Base-by-base conservation (phyloP, 2,113 vertebrate genomes). In the Dendropsophus ebraccatus region DNA sequence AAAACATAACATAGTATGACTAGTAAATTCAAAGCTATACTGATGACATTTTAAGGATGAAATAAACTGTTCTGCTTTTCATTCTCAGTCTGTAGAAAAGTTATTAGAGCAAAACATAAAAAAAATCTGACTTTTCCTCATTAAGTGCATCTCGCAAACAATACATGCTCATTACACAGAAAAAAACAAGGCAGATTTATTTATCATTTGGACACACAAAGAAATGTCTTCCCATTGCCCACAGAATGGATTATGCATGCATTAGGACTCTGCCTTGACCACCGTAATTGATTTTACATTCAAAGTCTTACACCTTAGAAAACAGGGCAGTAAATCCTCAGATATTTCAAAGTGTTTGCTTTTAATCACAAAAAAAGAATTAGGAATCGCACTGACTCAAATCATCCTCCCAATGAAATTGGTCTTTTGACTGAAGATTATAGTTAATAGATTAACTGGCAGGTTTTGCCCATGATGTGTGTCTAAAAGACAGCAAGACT, bases 231-330 rank as follows among this genome's bases (percentile, higher is more conserved):
- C 12, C 79, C 25, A 45, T 65, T 77, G 69, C 74, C 60, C 7
- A 3, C 4, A 3, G 5, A 4, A 74, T 73, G 47, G 41, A 23
- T 85, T 77, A 81, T 86, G 12, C 30, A 5, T 82, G 32, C 77
- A 87, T 90, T 84, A 70, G n/a, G 23, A 54, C 85, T 85, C n/a
- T 25, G 8, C 83, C 17, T 79, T 85, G 70, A 73, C 79, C 81
- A 65, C 45, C 49, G 49, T 74, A 87, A 87, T 87, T 30, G 69
- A 41, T 85, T 86, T 90, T 86, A 2, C 76, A 0, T 78, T 87
- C 76, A 5, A 87, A 89, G 54, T 62, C 9, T 45, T 85, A 84
- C 37, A 84, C 75, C 81, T 86, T 45, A 5, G 37, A 72, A 70
- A 50, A 2, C 17, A 70, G 83, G 14, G 37, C 74, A 28, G 67